These are phyloP conservation scores for Lamprotornis superbus DNA, from an alignment of 2,113 vertebrate genomes.

Conservation along the genomic window DNA sequence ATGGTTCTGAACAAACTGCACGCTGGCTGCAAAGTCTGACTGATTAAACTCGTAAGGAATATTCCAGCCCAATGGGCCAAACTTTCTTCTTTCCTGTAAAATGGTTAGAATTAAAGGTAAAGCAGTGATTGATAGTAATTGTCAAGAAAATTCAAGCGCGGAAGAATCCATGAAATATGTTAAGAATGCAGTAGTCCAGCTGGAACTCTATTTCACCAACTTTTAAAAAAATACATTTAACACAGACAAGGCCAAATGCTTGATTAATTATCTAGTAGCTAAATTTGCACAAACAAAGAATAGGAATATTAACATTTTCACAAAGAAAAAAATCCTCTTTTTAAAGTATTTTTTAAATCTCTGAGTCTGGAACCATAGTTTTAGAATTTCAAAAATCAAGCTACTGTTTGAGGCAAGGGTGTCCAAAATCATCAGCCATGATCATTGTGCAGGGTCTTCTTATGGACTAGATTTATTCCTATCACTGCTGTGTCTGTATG, in stretches of 20 bases:
- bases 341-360: neutral
- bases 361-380: neutral
- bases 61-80: constrained; percentile 86
- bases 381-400: neutral
- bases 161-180: neutral
- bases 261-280: neutral
- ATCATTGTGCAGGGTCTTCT: neutral
- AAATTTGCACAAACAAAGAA: neutral
- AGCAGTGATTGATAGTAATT: neutral
- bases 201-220: neutral
- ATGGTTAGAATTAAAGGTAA: neutral
- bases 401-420: neutral
- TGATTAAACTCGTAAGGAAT: constrained; percentile 89
- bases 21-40: constrained; percentile 81
- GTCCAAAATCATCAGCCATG: neutral
- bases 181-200: neutral
- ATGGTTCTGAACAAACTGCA: constrained; percentile 86
- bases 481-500: neutral
- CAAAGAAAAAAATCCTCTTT: neutral
- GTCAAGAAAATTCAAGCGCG: neutral
- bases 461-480: neutral
- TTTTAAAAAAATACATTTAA: neutral
- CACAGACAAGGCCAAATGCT: neutral
- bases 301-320: neutral
- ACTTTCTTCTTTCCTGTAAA: constrained; percentile 83